Conservation (phyloP, 92 coral and sea anemone species). For the Actinostola sp. region DNA sequence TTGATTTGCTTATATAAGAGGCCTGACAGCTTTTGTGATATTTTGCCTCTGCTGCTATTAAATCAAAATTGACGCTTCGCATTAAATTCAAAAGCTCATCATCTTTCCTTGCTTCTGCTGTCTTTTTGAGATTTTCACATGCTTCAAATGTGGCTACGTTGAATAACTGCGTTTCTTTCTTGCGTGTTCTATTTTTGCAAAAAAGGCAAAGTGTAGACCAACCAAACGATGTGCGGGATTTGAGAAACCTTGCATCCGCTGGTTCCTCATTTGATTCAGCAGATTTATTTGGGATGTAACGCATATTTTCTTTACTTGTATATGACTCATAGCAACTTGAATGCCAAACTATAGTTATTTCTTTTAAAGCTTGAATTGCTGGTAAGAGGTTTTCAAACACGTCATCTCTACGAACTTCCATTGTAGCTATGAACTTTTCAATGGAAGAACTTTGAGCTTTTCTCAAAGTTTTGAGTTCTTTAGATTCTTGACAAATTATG, state of each 20-base stretch:
- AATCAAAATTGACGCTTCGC: slow-evolving; percentile 33
- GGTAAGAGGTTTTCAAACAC: not conserved
- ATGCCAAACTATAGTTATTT: slow-evolving; percentile 32
- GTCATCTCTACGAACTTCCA: not conserved
- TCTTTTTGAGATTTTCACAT: slow-evolving; percentile 17
- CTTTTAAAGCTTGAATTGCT: not conserved
- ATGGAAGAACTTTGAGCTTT: not conserved
- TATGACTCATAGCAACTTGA: slow-evolving; percentile 42
- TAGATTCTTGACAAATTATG: slow-evolving; percentile 13
- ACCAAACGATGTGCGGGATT: slow-evolving; percentile 12
- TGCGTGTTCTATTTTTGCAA: slow-evolving; percentile 24
- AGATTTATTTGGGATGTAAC: not conserved
- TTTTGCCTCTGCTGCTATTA: slow-evolving; percentile 45
- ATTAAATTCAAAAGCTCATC: slow-evolving; percentile 26
- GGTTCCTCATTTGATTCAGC: not conserved
- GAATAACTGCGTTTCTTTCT: slow-evolving; percentile 17
- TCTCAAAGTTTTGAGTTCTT: not conserved
- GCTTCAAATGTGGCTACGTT: slow-evolving; percentile 29
- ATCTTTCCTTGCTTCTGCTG: slow-evolving; percentile 47
- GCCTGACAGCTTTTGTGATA: slow-evolving; percentile 49
- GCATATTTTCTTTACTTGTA: slow-evolving; percentile 42
- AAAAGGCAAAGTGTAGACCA: slow-evolving; percentile 43
- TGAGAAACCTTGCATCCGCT: not conserved
- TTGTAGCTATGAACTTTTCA: not conserved
- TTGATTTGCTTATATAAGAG: slow-evolving; percentile 46